These are phyloP conservation scores for Aricia agestis DNA, from an alignment of 1,140 invertebrate genomes.

Conservation along the genomic window DNA sequence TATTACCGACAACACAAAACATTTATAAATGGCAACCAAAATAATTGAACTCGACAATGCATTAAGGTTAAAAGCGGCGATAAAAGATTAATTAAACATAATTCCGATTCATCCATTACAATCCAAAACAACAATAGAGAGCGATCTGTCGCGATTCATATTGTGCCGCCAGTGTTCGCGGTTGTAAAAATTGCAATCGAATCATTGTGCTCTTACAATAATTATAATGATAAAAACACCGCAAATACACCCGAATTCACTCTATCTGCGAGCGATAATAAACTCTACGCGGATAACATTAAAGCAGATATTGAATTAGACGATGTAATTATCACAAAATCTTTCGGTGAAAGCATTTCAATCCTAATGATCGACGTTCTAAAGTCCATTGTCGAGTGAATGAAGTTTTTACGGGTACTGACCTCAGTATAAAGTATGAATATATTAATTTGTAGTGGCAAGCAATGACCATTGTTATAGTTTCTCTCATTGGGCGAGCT, in stretches of 20 bases:
- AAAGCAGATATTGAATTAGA: background rate
- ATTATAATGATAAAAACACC: conserved; percentile 38
- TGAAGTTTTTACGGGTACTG: conserved; percentile 42
- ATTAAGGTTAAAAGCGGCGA: conserved; percentile 5
- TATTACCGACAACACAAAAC: background rate
- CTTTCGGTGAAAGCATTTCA: conserved; percentile 5
- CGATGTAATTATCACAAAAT: conserved; percentile 2
- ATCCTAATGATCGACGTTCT: conserved; percentile 17
- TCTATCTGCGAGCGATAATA: conserved; percentile 17
- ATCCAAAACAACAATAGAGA: conserved; percentile 26
- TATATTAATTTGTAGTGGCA: conserved; percentile 65
- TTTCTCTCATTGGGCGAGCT: conserved; percentile 57
- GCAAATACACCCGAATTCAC: conserved; percentile 25
- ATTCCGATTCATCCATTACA: conserved; percentile 20
- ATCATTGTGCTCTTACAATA: conserved; percentile 38
- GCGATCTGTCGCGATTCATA: conserved; percentile 46
- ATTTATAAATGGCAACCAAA: background rate
- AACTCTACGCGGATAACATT: conserved; percentile 22
- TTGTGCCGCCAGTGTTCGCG: conserved; percentile 42
- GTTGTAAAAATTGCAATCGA: conserved; percentile 46
- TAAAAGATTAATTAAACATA: conserved; percentile 23
- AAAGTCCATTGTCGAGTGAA: conserved; percentile 31
- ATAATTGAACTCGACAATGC: background rate
- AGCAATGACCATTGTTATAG: conserved; percentile 49
- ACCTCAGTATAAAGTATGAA: conserved; percentile 50